A percentile compares a stretch with the other conserved stretches of the same genome.
These are phyloP conservation scores for Sternarchorhynchus goeldii DNA, from an alignment of 2,797 vertebrate genomes.

Conservation along the genomic window DNA sequence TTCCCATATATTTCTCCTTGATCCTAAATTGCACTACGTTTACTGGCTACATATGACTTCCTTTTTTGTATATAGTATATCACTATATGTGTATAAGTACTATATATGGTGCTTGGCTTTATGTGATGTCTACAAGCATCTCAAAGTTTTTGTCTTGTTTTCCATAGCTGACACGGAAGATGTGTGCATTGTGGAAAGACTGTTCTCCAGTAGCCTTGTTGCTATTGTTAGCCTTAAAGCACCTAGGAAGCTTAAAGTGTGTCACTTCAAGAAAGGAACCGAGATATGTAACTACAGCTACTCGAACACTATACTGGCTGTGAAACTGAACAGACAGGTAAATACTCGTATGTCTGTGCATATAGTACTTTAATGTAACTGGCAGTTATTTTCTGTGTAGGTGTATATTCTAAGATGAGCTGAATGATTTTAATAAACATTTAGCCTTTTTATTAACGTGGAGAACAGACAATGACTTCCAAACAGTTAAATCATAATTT, in stretches of 20 bases:
- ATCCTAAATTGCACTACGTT: not conserved
- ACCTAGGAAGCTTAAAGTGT: slow-evolving; percentile 96
- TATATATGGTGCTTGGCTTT: not conserved
- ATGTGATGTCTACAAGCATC: too few relatives aligned
- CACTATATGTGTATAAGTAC: too few relatives aligned
- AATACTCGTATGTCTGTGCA: not conserved
- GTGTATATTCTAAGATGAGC: not conserved
- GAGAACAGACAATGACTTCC: not conserved
- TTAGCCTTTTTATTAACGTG: not conserved
- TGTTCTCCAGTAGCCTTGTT: slow-evolving; percentile 97
- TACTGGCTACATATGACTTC: not conserved
- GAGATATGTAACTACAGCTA: slow-evolving; percentile 99
- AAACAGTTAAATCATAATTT: not conserved
- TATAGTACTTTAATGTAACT: not conserved
- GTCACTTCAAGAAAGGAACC: slow-evolving; percentile 99
- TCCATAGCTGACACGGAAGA: slow-evolving; percentile 92
- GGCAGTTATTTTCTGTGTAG: not conserved
- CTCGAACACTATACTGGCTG: slow-evolving; percentile 97
- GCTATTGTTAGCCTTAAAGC: slow-evolving; percentile 99
- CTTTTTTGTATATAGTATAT: not conserved
- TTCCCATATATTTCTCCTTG: not conserved
- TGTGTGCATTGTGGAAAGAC: slow-evolving; percentile 96
- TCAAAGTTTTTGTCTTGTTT: not conserved
- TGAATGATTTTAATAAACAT: too few relatives aligned
- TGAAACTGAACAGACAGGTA: slow-evolving; percentile 95